Base-by-base conservation (phyloP, 2,797 vertebrate species). In the Phyllotis vaccarum region DNA sequence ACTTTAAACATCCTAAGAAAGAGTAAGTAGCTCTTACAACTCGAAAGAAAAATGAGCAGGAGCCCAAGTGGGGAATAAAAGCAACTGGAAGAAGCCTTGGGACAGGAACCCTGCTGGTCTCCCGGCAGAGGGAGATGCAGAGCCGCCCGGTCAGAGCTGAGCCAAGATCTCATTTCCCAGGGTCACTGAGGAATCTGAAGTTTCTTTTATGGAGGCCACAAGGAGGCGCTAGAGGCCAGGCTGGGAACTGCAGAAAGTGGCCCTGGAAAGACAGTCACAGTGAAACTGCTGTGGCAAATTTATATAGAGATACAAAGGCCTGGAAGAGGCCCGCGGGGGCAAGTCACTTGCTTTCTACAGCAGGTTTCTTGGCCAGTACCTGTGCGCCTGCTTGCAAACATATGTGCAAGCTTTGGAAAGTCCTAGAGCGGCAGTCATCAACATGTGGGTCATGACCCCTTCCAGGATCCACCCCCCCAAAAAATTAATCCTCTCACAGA, bases 261-360 rank as follows among this genome's bases (percentile, higher is more conserved):
- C 75, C n/a, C 37, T 9, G 7, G 7, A 85, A 34, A 27, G 72
- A 22, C 46, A 43, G 91, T 89, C 80, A 58, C n/a, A 37, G 37
- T 3, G 58, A 87, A 3, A 21, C 21, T 24, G 60, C 49, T 27
- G 0, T 0, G 54, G 70, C 31, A 82, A 34, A 43, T 40, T 95
- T 76, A 90, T 78, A 87, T 88, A 86, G 46, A 87, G 86, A 89
- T 31, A 27, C 74, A 82, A 76, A 90, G 46, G 64, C 46, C 60
- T 27, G 40, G 43, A 62, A 10, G 80, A 79, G 34, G 21, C 27
- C 24, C 16, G 13, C 62, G 27, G 82, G 52, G 37, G 49, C 0
- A 0, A 86, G 54, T 91, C 64, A 49, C 5, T 31, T n/a, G n/a
- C 24, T 54, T 34, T 74, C 72, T 40, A 34, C 19, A 29, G 49